Conservation (phyloP, 1,140 invertebrate species). For the Mactra quadrangularis region DNA sequence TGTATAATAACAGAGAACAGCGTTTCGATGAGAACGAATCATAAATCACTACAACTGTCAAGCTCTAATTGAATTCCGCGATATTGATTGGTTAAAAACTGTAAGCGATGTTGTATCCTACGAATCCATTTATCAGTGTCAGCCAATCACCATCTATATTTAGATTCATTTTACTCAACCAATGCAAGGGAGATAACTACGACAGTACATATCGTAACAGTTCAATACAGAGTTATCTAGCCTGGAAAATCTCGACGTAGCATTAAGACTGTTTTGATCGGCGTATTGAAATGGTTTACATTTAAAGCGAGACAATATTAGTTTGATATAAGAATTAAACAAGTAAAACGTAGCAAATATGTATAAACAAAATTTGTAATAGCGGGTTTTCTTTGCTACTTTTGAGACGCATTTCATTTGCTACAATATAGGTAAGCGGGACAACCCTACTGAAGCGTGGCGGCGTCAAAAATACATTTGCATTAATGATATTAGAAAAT, state of each 20-base stretch:
- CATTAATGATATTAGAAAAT: slow-evolving; percentile 60
- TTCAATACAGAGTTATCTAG: neutral
- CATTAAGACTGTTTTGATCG: too few relatives aligned
- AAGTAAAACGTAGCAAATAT: too few relatives aligned
- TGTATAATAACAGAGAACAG: slow-evolving; percentile 28
- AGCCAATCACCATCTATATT: slow-evolving; percentile 50
- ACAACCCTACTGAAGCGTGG: slow-evolving; percentile 16
- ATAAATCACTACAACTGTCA: slow-evolving; percentile 50
- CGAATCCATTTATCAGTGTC: slow-evolving; percentile 46
- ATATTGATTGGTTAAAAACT: slow-evolving; percentile 59
- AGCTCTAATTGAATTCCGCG: slow-evolving; percentile 38
- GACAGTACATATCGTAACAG: neutral
- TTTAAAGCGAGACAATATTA: too few relatives aligned
- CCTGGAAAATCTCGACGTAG: too few relatives aligned
- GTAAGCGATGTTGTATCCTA: slow-evolving; percentile 33
- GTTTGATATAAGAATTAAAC: too few relatives aligned
- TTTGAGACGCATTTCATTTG: neutral
- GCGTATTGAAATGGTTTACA: too few relatives aligned
- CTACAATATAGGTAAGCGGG: slow-evolving; percentile 25
- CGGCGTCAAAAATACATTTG: slow-evolving; percentile 57
- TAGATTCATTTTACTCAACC: neutral
- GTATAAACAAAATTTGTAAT: too few relatives aligned
- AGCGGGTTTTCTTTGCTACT: neutral
- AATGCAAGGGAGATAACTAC: slow-evolving; percentile 28
- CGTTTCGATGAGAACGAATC: slow-evolving; percentile 27